Evolutionary conservation across 64 coral and sea anemone species (phyloP), one percentile per base, ranked within the genome.

Genomic region (Anthopleura sola): DNA sequence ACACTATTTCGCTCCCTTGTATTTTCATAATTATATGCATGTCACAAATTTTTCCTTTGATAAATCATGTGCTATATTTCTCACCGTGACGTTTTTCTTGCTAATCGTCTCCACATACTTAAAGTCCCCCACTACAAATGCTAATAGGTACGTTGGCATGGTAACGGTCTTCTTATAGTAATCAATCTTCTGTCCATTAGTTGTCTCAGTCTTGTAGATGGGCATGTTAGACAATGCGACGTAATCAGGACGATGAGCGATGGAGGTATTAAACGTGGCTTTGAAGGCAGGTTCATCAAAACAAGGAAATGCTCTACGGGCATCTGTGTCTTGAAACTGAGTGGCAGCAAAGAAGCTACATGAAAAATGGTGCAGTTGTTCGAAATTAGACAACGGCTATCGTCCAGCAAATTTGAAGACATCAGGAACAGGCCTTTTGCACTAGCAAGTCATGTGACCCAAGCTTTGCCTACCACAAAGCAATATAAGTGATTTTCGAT

Each of bases 271-370:
- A 6, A 89, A 89, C 0, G 80, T 89, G 64, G 87, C 80, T 89
- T 89, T 89, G 21, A 89, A 26, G 24, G 80, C 78, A 13, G 87
- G 87, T 31, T 89, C 87, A 34, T 89, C 87, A 51, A 89, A 83
- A 37, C 87, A 89, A 37, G 87, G 87, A 53, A 89, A 89, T 11
- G 87, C 78, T 19, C 32, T 82, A 40, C 87, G 56, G 3, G 87
- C 87, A 18, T 83, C 57, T 1, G 39, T 34, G 15, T 40, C 21
- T 36, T 89, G 48, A 53, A 89, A 83, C 80, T 89, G 87, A 13
- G 87, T 89, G 8, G 87, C 68, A 36, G 68, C 85, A 66, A 76
- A 49, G 19, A 36, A 50, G 12, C 85, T 86, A 77, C 16, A 37
- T 21, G 6, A 77, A 77, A 21, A n/a, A n/a, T n/a, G 15, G 17